Evolutionary conservation across 2,888 invertebrate species (phyloP), one percentile per base, ranked within the genome.

Genomic region (Fragum sueziense): DNA sequence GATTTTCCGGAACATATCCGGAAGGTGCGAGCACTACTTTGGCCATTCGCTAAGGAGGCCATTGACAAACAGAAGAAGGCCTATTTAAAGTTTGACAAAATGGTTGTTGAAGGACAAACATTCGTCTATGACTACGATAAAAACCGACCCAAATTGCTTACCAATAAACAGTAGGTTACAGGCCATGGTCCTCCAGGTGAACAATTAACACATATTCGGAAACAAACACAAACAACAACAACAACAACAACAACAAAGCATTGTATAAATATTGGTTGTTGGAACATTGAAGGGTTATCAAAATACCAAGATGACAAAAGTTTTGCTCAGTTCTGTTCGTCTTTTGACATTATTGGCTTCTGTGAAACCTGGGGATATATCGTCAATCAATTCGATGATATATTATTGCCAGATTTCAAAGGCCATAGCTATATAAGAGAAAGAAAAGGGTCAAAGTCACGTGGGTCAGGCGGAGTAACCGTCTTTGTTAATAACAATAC

Each of bases 321-420:
- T n/a, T 57, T 57, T 22, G 2, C n/a, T 4, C n/a, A 57, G 14
- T 57, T 57, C 25, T 57, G 57, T n/a, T 57, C 27, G 25, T 27
- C 25, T 11, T 57, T 57, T 57, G 65, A 65, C 22, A 65, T 65
- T 9, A 65, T 65, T 33, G 65, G 65, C 2, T 41, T 65, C 4
- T 65, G 34, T 37, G 65, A 65, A 37, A 65, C 65, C 2, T 65
- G 65, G 65, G 41, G 22, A 9, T 22, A 22, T 11, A 4, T 17
- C 20, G n/a, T 14, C 22, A 37, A 34, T 65, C 9, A 34, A 4
- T 65, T 65, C 22, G 41, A 65, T 27, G 27, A 62, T n/a, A 2
- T 62, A 20, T n/a, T n/a, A n/a, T 33, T 65, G 2, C 41, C 34
- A 65, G 37, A 20, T n/a, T 65, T 37, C 41, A 65, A 37, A 37